Conservation (phyloP, 2,888 invertebrate species). For the Lordiphosa andalusiaca region DNA sequence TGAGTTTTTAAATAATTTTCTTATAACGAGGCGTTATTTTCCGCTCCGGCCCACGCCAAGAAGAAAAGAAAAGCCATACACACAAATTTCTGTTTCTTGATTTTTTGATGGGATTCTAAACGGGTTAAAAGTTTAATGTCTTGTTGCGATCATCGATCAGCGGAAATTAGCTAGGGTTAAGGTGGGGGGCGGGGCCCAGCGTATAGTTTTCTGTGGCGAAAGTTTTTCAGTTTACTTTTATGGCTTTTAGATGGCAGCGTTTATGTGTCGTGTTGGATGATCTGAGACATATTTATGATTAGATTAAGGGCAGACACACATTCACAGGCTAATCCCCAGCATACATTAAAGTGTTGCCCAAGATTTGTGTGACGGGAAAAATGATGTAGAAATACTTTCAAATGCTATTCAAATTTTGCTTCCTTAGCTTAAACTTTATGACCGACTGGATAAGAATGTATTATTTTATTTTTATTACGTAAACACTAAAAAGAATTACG, state of each 20-base stretch:
- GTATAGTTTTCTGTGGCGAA: slow-evolving; percentile 50
- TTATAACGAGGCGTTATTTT: slow-evolving; percentile 47
- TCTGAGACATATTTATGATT: slow-evolving; percentile 58
- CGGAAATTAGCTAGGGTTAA: slow-evolving; percentile 24
- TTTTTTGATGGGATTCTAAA: slow-evolving; percentile 50
- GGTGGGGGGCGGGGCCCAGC: slow-evolving; percentile 17
- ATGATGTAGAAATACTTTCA: background rate
- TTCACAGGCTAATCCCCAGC: slow-evolving; percentile 50
- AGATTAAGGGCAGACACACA: slow-evolving; percentile 34
- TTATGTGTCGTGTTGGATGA: slow-evolving; percentile 45
- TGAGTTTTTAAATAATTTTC: slow-evolving; percentile 68
- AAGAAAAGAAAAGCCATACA: slow-evolving; percentile 14
- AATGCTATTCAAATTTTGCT: too few species aligned
- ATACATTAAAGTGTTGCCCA: slow-evolving; percentile 18
- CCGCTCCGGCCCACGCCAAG: slow-evolving; percentile 55
- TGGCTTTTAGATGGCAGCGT: slow-evolving; percentile 62
- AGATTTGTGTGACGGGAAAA: slow-evolving; percentile 28
- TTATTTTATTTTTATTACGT: slow-evolving; percentile 22
- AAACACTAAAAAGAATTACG: slow-evolving; percentile 26
- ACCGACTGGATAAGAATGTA: slow-evolving; percentile 21
- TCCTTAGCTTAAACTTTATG: slow-evolving; percentile 35
- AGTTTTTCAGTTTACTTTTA: slow-evolving; percentile 47
- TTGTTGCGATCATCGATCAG: slow-evolving; percentile 59
- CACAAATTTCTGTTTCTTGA: slow-evolving; percentile 41
- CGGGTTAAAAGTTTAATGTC: slow-evolving; percentile 61